A percentile compares a stretch with the other conserved stretches of the same genome.
Conservation (phyloP, 2,888 invertebrate species). For the Drosophila nigritarsus region DNA sequence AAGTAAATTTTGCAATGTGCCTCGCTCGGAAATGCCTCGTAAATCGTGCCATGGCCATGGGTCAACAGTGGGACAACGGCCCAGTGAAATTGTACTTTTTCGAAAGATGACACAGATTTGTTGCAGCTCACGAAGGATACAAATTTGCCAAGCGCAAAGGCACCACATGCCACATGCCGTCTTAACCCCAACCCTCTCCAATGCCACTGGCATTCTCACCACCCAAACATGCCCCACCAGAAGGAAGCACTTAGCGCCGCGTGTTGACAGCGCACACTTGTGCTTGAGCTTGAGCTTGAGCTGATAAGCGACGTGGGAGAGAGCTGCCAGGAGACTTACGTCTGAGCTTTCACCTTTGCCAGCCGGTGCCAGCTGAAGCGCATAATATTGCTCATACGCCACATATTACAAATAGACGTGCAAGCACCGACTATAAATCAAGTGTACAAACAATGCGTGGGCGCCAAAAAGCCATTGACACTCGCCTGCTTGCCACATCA, state of each 20-base stretch:
- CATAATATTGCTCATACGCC: constrained; percentile 78
- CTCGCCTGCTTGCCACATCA: constrained; percentile 24
- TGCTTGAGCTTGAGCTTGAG: constrained; percentile 53
- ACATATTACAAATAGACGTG: constrained; percentile 74
- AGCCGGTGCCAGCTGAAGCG: constrained; percentile 21
- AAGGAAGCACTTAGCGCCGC: constrained; percentile 77
- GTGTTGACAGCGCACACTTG: constrained; percentile 72
- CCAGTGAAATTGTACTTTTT: constrained; percentile 66
- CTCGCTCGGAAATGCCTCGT: constrained; percentile 82
- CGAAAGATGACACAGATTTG: constrained; percentile 71
- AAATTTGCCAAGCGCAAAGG: constrained; percentile 68
- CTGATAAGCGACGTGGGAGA: constrained; percentile 56
- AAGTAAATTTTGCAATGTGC: constrained; percentile 81
- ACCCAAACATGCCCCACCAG: constrained; percentile 22
- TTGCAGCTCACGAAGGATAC: constrained; percentile 73
- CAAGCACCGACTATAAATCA: constrained; percentile 69
- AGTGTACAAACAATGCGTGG: constrained; percentile 74
- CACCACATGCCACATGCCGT: constrained; percentile 1
- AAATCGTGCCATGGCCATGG: constrained; percentile 80
- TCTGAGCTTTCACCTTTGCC: constrained; percentile 77
- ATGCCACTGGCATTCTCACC: not conserved
- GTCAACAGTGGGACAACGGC: constrained; percentile 58
- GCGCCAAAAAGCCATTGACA: constrained; percentile 73
- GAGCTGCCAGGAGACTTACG: constrained; percentile 32
- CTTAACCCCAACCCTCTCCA: not conserved